Percentiles rank a stretch among this genome's conserved stretches.
These are phyloP conservation scores for Paratrypauchen microcephalus DNA, from an alignment of 2,797 vertebrate genomes.

Conservation along the genomic window DNA sequence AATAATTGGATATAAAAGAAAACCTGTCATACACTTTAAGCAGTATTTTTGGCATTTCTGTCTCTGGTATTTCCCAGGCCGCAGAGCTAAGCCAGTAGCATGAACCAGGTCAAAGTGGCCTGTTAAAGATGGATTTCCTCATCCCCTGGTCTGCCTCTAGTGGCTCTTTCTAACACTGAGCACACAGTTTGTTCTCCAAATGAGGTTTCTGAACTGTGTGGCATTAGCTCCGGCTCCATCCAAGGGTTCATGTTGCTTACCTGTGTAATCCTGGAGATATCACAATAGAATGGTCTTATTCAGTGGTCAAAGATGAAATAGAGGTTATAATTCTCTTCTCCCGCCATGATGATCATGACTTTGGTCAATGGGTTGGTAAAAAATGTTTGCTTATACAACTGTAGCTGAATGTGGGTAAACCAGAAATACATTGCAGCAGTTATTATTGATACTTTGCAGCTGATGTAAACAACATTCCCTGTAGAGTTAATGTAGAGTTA, in stretches of 20 bases:
- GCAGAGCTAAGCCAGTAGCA: neutral
- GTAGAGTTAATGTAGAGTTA: too few species aligned
- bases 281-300: neutral
- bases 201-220: neutral
- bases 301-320: neutral
- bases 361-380: neutral
- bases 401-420: neutral
- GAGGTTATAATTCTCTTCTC: neutral
- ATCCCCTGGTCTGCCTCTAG: neutral
- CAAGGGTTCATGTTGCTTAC: neutral
- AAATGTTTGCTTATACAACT: neutral
- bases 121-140: constrained; percentile 6
- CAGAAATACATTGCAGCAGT: neutral
- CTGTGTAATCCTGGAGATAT: neutral
- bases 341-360: neutral
- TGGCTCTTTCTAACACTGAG: constrained; percentile 3
- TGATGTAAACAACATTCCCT: too few species aligned
- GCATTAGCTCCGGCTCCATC: neutral
- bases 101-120: constrained; percentile 5
- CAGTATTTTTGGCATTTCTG: neutral
- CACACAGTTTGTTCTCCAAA: constrained; percentile 6
- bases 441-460: too few species aligned
- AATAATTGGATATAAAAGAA: too few species aligned
- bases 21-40: neutral
- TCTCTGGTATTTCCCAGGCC: neutral